These are phyloP conservation scores for Chymomyza amoena DNA, from an alignment of 2,888 invertebrate genomes.

Conservation along the genomic window DNA sequence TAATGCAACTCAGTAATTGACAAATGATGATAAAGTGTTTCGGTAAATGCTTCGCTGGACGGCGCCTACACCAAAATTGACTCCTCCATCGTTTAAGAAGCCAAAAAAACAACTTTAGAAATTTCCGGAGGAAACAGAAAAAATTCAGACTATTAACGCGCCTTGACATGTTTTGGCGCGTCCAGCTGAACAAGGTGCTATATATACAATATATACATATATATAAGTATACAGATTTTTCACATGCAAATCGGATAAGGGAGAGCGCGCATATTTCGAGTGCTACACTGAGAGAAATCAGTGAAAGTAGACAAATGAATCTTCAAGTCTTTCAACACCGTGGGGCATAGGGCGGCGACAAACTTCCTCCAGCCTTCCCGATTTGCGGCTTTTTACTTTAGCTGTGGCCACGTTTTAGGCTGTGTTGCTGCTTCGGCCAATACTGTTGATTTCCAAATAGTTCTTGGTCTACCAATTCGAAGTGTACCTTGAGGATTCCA, in stretches of 20 bases:
- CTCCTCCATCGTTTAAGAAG: neutral
- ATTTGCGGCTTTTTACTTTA: too few species aligned
- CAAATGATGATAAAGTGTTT: constrained; percentile 70
- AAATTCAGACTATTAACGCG: constrained; percentile 22
- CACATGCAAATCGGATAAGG: constrained; percentile 58
- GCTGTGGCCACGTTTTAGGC: too few species aligned
- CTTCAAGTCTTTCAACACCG: too few species aligned
- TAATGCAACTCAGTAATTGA: constrained; percentile 60
- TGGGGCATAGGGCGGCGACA: too few species aligned
- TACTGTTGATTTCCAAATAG: too few species aligned
- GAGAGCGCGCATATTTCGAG: too few species aligned
- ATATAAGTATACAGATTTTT: constrained; percentile 33
- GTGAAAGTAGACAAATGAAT: too few species aligned
- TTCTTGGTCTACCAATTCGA: too few species aligned
- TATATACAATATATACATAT: neutral
- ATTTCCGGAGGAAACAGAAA: neutral
- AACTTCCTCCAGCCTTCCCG: too few species aligned
- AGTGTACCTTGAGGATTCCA: too few species aligned
- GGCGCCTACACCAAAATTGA: neutral
- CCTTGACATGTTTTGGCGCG: constrained; percentile 24
- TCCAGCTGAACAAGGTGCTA: neutral
- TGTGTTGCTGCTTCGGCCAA: too few species aligned
- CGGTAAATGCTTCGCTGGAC: constrained; percentile 23
- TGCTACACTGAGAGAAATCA: too few species aligned
- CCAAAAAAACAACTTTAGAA: constrained; percentile 25